phyloP scores from a whole-genome alignment of 2,113 vertebrate genomes.

The Pantherophis guttatus region DNA sequence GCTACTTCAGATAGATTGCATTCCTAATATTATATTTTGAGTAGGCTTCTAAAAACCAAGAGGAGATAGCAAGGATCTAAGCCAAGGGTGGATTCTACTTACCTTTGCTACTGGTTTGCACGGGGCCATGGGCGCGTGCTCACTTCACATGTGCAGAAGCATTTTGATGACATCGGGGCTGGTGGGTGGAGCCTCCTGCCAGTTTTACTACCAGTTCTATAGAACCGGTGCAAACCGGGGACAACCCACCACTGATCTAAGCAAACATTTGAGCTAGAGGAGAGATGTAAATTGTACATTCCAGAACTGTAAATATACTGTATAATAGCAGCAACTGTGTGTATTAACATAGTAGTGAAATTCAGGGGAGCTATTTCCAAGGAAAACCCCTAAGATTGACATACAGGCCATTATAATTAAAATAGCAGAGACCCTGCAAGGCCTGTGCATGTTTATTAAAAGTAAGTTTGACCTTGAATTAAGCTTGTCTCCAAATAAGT shows the following conservation, averaged over 20 bases:
- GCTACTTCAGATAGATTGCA: not conserved
- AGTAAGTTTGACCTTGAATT: not conserved
- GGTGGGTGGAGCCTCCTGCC: too few species aligned
- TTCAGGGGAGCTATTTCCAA: not conserved
- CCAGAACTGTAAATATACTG: not conserved
- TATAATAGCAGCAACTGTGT: not conserved
- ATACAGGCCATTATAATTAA: not conserved
- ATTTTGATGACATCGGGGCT: too few species aligned
- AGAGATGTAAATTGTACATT: not conserved
- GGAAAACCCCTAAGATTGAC: not conserved
- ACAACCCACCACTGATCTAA: not conserved
- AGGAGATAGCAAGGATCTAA: not conserved
- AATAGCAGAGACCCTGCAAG: not conserved
- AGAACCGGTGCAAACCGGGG: too few species aligned
- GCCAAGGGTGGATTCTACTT: too few species aligned
- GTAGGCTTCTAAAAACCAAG: not conserved
- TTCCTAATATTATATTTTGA: not conserved
- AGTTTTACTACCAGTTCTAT: too few species aligned
- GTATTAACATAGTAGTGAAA: not conserved
- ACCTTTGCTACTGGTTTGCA: too few species aligned
- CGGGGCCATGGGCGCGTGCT: too few species aligned
- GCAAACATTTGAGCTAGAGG: not conserved
- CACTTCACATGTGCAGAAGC: too few species aligned
- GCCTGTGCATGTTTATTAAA: not conserved
- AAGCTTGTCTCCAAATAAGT: not conserved